These are phyloP conservation scores for Gymnobelideus leadbeateri DNA, from an alignment of 2,113 vertebrate genomes.

Conservation along the genomic window DNA sequence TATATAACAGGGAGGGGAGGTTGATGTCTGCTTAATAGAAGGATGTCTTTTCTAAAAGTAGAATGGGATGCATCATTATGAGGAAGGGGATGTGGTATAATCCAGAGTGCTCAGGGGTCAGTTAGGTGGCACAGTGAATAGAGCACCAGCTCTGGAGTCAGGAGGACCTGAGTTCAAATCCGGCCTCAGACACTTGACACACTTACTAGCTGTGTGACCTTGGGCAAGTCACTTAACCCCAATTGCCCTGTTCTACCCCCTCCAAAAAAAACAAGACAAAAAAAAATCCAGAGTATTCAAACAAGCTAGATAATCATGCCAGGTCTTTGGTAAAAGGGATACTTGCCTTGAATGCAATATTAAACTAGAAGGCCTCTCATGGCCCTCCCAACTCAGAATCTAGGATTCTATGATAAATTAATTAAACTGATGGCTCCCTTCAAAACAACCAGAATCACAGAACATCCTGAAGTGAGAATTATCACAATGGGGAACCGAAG, in stretches of 20 bases:
- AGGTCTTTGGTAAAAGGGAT: background rate
- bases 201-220: too few relatives aligned
- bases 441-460: constrained; percentile 58
- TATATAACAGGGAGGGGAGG: background rate
- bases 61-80: background rate
- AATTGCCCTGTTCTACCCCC: too few relatives aligned
- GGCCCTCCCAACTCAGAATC: constrained; percentile 1
- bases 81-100: background rate
- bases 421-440: constrained; percentile 24
- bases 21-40: background rate
- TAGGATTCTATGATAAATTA: constrained; percentile 25
- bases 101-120: background rate
- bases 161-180: too few relatives aligned
- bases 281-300: background rate
- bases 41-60: background rate
- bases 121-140: too few relatives aligned
- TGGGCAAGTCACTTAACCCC: too few relatives aligned
- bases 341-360: background rate
- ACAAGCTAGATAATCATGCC: background rate
- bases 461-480: constrained; percentile 61
- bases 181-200: too few relatives aligned
- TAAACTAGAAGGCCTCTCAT: background rate
- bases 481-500: constrained; percentile 28
- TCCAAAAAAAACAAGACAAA: too few relatives aligned
- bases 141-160: too few relatives aligned